Percentiles rank a stretch among this genome's conserved stretches.
Evolutionary conservation across 2,888 invertebrate genomes (phyloP).

Genomic region (Andrena minutula): DNA sequence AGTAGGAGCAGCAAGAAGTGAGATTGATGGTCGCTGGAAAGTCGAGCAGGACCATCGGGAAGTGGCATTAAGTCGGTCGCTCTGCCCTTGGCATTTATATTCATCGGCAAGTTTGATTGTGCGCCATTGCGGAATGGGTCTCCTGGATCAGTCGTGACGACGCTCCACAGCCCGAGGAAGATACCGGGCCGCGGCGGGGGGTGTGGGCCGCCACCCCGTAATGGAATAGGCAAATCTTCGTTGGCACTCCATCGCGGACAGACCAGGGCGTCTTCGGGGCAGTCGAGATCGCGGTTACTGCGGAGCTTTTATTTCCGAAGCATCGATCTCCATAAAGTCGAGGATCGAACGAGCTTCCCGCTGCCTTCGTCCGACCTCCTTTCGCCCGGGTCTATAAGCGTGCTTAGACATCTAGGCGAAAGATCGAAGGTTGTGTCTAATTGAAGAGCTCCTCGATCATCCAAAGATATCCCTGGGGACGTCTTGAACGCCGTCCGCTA

Average conservation of each 20-base stretch:
- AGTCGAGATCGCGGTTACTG: conserved; percentile 55
- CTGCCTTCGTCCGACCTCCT: conserved; percentile 54
- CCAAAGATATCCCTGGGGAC: conserved; percentile 12
- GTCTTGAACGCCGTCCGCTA: conserved; percentile 15
- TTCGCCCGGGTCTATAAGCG: conserved; percentile 26
- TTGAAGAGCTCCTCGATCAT: conserved; percentile 31
- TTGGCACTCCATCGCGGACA: conserved; percentile 43
- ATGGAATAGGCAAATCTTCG: conserved; percentile 70
- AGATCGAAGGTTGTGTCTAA: conserved; percentile 9
- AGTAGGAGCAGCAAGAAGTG: conserved; percentile 45
- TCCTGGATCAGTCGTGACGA: conserved; percentile 36
- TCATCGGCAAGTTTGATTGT: conserved; percentile 73
- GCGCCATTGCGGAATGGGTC: conserved; percentile 42
- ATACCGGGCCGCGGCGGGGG: conserved; percentile 44
- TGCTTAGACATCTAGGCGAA: neutral
- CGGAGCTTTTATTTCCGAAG: conserved; percentile 71
- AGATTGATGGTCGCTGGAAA: conserved; percentile 51
- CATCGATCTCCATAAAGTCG: conserved; percentile 77
- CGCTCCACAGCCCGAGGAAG: conserved; percentile 39
- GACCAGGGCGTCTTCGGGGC: conserved; percentile 46
- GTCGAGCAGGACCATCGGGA: conserved; percentile 28
- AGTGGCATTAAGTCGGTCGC: conserved; percentile 60
- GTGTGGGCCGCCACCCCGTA: conserved; percentile 31
- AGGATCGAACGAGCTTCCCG: conserved; percentile 65
- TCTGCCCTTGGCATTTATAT: conserved; percentile 70